Percentiles rank a stretch among this genome's conserved stretches.
These are phyloP conservation scores for Acanthurus tractus DNA, from an alignment of 2,797 vertebrate species.

Conservation along the genomic window DNA sequence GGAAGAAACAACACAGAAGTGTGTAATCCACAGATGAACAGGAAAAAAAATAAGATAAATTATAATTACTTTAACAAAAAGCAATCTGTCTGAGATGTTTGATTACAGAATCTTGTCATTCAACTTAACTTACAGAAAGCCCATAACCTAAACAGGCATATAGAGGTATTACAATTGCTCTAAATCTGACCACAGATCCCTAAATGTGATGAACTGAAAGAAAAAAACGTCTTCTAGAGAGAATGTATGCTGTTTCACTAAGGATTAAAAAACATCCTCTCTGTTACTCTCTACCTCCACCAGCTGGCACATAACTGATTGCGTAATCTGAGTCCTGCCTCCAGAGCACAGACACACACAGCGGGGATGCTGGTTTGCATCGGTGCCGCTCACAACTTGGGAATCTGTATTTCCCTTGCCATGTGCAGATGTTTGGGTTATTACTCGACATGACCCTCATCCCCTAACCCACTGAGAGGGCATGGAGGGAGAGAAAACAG, in stretches of 20 bases:
- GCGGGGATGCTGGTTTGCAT: conserved; percentile 22
- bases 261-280: conserved; percentile 73
- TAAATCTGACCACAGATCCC: not conserved
- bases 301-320: conserved; percentile 78
- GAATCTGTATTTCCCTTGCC: conserved; percentile 41
- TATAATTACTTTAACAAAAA: no score
- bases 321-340: conserved; percentile 66
- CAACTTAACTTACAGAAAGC: not conserved
- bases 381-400: conserved; percentile 20
- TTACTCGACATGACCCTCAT: conserved; percentile 17
- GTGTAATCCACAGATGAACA: not conserved
- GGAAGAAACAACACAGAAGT: not conserved
- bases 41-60: not conserved
- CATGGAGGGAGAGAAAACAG: not conserved
- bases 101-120: not conserved
- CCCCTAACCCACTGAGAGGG: not conserved
- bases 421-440: conserved; percentile 49
- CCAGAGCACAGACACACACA: conserved; percentile 38
- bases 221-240: not conserved
- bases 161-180: not conserved
- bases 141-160: not conserved
- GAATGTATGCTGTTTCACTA: conserved; percentile 26
- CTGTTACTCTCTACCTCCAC: conserved; percentile 61
- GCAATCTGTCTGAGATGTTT: no score
- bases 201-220: conserved; percentile 31